A percentile compares a stretch with the other conserved stretches of the same genome.
These are phyloP conservation scores for Eulimnadia texana DNA, from an alignment of 1,140 invertebrate genomes.

Conservation along the genomic window DNA sequence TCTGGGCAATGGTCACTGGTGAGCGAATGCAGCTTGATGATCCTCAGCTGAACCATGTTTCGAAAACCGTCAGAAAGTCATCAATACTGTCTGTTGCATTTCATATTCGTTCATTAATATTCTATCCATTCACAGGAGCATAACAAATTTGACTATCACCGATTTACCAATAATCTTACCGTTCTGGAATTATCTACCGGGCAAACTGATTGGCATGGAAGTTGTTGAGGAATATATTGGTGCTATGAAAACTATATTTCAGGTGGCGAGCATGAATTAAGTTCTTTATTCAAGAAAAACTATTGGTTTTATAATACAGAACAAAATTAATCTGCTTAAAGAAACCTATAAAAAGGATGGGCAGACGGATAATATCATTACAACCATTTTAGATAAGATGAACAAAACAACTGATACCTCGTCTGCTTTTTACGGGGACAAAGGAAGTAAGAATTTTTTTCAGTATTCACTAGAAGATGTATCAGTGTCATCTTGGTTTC, in stretches of 20 bases:
- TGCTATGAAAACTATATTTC: too few relatives aligned
- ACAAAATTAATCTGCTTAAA: not conserved
- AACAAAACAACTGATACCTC: not conserved
- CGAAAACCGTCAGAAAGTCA: not conserved
- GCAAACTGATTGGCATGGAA: too few relatives aligned
- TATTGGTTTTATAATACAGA: not conserved
- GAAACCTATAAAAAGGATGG: not conserved
- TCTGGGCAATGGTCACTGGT: constrained; percentile 1
- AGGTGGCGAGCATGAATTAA: too few relatives aligned
- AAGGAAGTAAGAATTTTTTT: not conserved
- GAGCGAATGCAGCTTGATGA: not conserved
- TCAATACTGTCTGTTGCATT: not conserved
- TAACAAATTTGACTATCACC: too few relatives aligned
- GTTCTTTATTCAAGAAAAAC: too few relatives aligned
- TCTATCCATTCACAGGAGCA: too few relatives aligned
- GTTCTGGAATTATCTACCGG: too few relatives aligned
- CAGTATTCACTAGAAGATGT: not conserved
- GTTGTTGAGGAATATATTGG: too few relatives aligned
- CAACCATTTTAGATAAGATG: not conserved
- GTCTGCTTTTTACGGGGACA: not conserved
- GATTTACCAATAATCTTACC: too few relatives aligned
- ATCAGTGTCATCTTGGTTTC: not conserved
- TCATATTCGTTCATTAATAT: not conserved
- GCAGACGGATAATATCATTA: not conserved
- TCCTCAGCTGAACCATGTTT: not conserved